Evolutionary conservation across 2,113 vertebrate species (phyloP).

Genomic region (Arenaria interpres): DNA sequence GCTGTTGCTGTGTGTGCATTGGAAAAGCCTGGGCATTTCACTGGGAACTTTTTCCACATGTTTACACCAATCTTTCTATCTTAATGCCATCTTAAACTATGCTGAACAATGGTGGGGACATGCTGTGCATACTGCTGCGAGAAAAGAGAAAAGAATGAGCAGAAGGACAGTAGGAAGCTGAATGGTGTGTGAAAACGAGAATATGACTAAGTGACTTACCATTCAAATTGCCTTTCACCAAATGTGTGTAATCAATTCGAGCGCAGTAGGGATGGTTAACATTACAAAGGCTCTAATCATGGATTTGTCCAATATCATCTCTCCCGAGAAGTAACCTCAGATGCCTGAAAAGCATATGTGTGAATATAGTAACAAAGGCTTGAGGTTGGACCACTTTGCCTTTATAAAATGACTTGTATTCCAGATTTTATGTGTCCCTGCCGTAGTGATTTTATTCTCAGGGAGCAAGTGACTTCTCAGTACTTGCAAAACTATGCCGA

Average conservation of each 20-base stretch:
- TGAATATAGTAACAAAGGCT: slow-evolving; percentile 54
- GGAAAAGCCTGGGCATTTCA: slow-evolving; percentile 35
- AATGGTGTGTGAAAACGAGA: slow-evolving; percentile 73
- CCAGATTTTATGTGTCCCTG: slow-evolving; percentile 62
- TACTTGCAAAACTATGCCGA: slow-evolving; percentile 60
- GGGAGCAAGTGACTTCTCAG: slow-evolving; percentile 64
- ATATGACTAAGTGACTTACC: slow-evolving; percentile 69
- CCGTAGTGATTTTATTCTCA: slow-evolving; percentile 64
- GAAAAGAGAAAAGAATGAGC: slow-evolving; percentile 56
- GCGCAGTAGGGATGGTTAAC: slow-evolving; percentile 65
- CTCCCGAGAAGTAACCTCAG: slow-evolving; percentile 64
- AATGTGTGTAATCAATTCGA: slow-evolving; percentile 72
- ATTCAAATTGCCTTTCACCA: slow-evolving; percentile 70
- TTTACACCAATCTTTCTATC: slow-evolving; percentile 46
- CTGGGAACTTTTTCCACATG: slow-evolving; percentile 43
- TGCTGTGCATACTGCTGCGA: slow-evolving; percentile 39
- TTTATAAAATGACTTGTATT: slow-evolving; percentile 66
- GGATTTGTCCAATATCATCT: slow-evolving; percentile 71
- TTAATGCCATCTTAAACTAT: slow-evolving; percentile 62
- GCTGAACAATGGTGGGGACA: slow-evolving; percentile 44
- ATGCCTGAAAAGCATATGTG: slow-evolving; percentile 64
- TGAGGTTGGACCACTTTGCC: slow-evolving; percentile 24
- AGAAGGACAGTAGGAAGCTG: slow-evolving; percentile 67
- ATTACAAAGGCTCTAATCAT: slow-evolving; percentile 74
- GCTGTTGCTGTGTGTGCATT: background rate